These are phyloP conservation scores for Ophion ellenae DNA, from an alignment of 2,888 invertebrate genomes.

Conservation along the genomic window DNA sequence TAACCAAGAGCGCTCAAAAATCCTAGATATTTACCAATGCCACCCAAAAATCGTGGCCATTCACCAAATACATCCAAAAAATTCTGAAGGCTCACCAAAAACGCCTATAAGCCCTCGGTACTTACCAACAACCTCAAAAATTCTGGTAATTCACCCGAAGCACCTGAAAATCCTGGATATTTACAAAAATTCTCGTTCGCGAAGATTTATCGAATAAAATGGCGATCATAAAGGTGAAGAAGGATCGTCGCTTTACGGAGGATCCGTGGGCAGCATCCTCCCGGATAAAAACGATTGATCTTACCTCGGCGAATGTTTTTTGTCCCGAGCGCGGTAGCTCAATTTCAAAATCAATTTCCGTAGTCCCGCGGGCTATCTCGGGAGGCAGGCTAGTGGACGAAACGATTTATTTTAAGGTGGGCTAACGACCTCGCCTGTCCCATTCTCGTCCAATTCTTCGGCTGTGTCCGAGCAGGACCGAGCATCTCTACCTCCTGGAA, in stretches of 20 bases:
- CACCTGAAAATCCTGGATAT: neutral
- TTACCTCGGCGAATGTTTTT: neutral
- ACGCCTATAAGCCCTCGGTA: neutral
- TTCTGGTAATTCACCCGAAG: neutral
- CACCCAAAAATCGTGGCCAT: no score
- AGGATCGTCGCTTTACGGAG: neutral
- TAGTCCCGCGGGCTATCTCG: neutral
- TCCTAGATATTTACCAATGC: neutral
- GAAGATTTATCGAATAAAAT: neutral
- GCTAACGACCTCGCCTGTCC: constrained; percentile 35
- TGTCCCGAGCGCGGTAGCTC: constrained; percentile 20
- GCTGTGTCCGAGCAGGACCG: constrained; percentile 23
- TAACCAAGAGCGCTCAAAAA: neutral
- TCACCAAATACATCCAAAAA: no score
- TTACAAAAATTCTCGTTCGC: neutral
- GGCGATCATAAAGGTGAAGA: constrained; percentile 7
- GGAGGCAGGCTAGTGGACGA: constrained; percentile 24
- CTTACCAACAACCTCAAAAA: neutral
- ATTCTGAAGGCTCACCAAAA: no score
- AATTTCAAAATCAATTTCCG: constrained; percentile 58
- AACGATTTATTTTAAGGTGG: constrained; percentile 63
- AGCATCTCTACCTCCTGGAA: constrained; percentile 33
- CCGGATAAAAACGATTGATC: neutral
- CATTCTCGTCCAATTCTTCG: constrained; percentile 37
- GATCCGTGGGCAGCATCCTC: neutral